A percentile compares a stretch with the other conserved stretches of the same genome.
Evolutionary conservation across 2,888 invertebrate species (phyloP).

Genomic region (Dendrolimus houi): DNA sequence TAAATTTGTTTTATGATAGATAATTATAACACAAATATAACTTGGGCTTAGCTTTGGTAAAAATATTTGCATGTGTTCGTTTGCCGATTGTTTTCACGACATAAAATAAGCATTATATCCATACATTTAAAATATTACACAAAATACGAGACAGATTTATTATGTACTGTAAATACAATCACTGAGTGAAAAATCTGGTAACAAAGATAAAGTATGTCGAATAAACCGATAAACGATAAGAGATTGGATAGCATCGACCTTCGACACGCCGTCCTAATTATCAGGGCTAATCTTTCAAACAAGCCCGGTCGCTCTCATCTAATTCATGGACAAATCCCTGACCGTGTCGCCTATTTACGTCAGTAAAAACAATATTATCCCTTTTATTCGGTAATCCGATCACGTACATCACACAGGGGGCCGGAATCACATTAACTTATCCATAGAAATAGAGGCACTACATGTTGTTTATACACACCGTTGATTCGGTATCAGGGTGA

Average conservation of each 20-base stretch:
- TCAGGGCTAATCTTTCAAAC: slow-evolving; percentile 28
- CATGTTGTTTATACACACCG: slow-evolving; percentile 51
- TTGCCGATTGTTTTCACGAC: background rate
- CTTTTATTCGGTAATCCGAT: slow-evolving; percentile 55
- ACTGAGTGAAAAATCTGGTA: slow-evolving; percentile 1
- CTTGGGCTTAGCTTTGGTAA: background rate
- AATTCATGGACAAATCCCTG: slow-evolving; percentile 43
- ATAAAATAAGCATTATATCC: too few species aligned
- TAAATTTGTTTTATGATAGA: too few species aligned
- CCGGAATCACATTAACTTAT: slow-evolving; percentile 38
- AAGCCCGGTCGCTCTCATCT: slow-evolving; percentile 24
- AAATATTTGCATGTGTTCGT: background rate
- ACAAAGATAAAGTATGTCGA: slow-evolving; percentile 18
- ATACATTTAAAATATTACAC: too few species aligned
- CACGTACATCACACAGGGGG: slow-evolving; percentile 52
- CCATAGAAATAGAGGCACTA: slow-evolving; percentile 31
- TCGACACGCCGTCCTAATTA: slow-evolving; percentile 34
- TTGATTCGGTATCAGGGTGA: slow-evolving; percentile 49
- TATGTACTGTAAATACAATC: too few species aligned
- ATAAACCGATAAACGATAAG: slow-evolving; percentile 46
- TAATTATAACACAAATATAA: too few species aligned
- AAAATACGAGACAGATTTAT: too few species aligned
- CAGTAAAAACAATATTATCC: slow-evolving; percentile 54
- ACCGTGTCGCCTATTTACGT: slow-evolving; percentile 51
- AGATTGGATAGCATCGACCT: slow-evolving; percentile 43